Base-by-base conservation (phyloP, 2,797 vertebrate genomes). In the Centropyge bicolor region DNA sequence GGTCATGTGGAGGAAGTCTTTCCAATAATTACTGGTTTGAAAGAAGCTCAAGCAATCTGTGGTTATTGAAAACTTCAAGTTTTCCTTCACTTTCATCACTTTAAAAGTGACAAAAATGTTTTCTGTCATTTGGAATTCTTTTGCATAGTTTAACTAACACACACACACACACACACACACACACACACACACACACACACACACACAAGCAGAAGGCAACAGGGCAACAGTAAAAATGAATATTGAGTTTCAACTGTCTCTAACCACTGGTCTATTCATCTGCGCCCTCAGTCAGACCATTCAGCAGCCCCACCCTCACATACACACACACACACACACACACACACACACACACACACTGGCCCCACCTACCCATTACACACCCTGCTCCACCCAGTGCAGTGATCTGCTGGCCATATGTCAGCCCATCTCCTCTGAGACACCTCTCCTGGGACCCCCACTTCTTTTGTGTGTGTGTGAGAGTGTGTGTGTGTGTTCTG, bases 391-490 rank as follows among this genome's bases (percentile, higher is more conserved):
- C 92, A 93, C 92, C 90, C 90, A 89, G 84, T 70, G 82, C 83
- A 81, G 83, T 90, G 89, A 90, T 90, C 92, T 94, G 93, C 91
- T 91, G 90, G 92, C 94, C 95, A 95, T 95, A 95, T 96, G 94
- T 94, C 93, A 94, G 91, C 83, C 90, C 87, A 89, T 86, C 86
- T 87, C 84, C 82, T 88, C 80, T 80, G 81, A 89, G 86, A 91
- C 81, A 86, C 86, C 81, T 92, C 91, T 94, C 78, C 51, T 65
- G 83, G 79, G 88, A 92, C 88, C 87, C 86, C 83, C 54, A 70
- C 66, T 77, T 78, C 78, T 89, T 91, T 83, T 88, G 84, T 75
- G 55, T 68, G 60, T 67, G 62, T 70, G 16, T 81, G 63, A 85
- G 55, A 75, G 52, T 66, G 52, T 66, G 38, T 74, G 67, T 70